Evolutionary conservation across 2,797 vertebrate genomes (phyloP).

Genomic region (Acanthurus lineatus): DNA sequence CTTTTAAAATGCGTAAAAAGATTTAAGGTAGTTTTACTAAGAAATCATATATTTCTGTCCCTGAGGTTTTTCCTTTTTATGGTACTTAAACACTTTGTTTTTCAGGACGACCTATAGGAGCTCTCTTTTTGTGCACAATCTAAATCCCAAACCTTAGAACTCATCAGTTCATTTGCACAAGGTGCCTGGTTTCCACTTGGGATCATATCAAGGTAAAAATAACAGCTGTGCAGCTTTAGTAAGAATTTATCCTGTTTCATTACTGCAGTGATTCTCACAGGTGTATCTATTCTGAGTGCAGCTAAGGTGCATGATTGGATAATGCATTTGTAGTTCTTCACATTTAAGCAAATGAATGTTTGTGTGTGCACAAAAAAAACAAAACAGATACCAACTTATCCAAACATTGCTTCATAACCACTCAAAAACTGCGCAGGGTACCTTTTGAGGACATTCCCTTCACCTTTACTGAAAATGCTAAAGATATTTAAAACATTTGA

Average conservation of each 20-base stretch:
- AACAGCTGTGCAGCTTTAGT: background rate
- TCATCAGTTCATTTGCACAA: background rate
- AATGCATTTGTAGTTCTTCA: background rate
- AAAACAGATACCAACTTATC: background rate
- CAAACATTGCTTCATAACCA: background rate
- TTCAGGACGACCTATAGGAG: too few relatives aligned
- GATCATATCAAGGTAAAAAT: slow-evolving; percentile 8
- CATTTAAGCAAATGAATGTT: background rate
- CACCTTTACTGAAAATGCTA: background rate
- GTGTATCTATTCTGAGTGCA: background rate
- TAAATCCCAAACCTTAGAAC: background rate
- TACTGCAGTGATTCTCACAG: background rate
- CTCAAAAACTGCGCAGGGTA: background rate
- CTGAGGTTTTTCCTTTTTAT: background rate
- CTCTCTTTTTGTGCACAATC: too few relatives aligned
- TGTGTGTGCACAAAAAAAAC: background rate
- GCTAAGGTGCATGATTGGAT: background rate
- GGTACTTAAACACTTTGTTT: background rate
- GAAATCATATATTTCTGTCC: background rate
- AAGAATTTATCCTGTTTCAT: background rate
- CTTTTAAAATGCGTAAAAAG: slow-evolving; percentile 15
- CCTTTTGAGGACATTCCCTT: background rate
- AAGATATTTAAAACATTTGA: background rate
- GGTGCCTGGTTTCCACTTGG: background rate
- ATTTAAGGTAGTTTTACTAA: background rate